A percentile compares a stretch with the other conserved stretches of the same genome.
Evolutionary conservation across 2,888 invertebrate species (phyloP).

Genomic region (Mythimna vitellina): DNA sequence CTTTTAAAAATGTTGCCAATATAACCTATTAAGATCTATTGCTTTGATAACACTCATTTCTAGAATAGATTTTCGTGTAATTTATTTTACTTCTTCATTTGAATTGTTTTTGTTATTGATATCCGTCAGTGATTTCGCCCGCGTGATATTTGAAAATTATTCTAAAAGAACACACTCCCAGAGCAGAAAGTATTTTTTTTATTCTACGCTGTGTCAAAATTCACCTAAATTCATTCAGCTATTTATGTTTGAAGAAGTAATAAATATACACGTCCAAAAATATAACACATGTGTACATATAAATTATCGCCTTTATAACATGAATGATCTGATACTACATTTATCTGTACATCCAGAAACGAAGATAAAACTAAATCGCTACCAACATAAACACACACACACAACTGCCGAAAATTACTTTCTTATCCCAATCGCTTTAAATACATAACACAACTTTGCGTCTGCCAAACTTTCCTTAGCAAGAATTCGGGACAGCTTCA

Average conservation of each 20-base stretch:
- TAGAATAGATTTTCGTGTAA: not conserved
- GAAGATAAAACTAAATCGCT: not conserved
- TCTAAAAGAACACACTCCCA: too few species aligned
- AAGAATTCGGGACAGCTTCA: slow-evolving; percentile 42
- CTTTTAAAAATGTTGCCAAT: not conserved
- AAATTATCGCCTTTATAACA: too few species aligned
- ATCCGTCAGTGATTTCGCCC: too few species aligned
- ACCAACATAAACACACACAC: slow-evolving; percentile 13
- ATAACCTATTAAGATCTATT: not conserved
- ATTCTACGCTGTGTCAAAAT: too few species aligned
- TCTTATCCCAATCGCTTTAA: slow-evolving; percentile 50
- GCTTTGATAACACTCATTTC: not conserved
- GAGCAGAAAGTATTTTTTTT: too few species aligned
- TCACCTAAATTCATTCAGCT: too few species aligned
- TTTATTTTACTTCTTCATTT: not conserved
- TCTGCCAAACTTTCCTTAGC: slow-evolving; percentile 36
- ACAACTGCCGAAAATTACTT: slow-evolving; percentile 37
- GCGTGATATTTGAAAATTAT: too few species aligned
- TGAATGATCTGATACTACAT: too few species aligned
- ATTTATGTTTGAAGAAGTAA: too few species aligned
- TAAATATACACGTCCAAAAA: too few species aligned
- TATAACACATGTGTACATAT: too few species aligned
- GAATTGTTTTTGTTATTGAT: not conserved
- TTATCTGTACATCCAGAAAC: not conserved
- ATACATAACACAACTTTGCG: slow-evolving; percentile 51